Percentiles rank a stretch among this genome's conserved stretches.
These are phyloP conservation scores for Brachypteracias leptosomus DNA, from an alignment of 2,113 vertebrate genomes.

Conservation along the genomic window DNA sequence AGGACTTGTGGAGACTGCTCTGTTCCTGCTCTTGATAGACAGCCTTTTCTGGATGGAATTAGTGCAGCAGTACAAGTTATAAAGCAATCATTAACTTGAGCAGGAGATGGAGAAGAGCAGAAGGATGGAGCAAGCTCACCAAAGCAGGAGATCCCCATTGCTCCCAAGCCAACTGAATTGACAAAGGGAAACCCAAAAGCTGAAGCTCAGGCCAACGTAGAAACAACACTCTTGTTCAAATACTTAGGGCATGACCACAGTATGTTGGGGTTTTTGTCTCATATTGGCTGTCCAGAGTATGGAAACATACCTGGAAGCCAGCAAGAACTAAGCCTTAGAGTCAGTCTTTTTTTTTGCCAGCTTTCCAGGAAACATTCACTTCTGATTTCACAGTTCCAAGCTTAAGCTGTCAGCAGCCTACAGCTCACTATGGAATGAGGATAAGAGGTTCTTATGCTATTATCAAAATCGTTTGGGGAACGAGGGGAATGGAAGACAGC, in stretches of 20 bases:
- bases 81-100: background rate
- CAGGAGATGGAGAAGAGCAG: background rate
- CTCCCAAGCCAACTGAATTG: background rate
- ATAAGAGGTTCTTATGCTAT: background rate
- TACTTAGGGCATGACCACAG: background rate
- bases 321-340: background rate
- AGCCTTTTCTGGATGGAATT: background rate
- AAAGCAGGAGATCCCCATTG: background rate
- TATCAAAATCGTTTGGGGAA: background rate
- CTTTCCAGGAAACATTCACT: background rate
- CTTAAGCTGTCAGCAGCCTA: background rate
- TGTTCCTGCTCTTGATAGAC: background rate
- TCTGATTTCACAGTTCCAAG: constrained; percentile 3
- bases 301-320: background rate
- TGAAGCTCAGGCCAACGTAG: background rate
- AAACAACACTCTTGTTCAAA: background rate
- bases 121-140: background rate
- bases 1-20: background rate
- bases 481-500: background rate
- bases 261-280: background rate
- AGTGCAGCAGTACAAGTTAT: background rate
- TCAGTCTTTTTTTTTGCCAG: background rate
- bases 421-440: background rate
- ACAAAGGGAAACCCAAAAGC: background rate
- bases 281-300: background rate